A percentile compares a stretch with the other conserved stretches of the same genome.
Conservation (phyloP, 1,140 invertebrate genomes). For the Grapholita molesta region DNA sequence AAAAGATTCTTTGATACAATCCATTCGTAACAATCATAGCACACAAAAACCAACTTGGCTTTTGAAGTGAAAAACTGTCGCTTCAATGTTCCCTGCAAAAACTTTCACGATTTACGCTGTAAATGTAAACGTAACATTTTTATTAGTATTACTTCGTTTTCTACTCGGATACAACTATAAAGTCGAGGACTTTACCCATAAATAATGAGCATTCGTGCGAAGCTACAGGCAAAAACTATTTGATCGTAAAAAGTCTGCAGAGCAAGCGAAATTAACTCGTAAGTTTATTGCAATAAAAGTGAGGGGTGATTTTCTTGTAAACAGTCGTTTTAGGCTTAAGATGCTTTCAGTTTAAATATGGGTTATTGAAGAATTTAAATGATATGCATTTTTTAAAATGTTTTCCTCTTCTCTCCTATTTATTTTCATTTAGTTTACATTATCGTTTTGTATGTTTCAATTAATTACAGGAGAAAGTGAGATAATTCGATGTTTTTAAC, state of each 20-base stretch:
- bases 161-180: constrained; percentile 14
- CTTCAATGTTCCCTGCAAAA: constrained; percentile 18
- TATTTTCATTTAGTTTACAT: no score
- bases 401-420: no score
- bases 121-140: constrained; percentile 13
- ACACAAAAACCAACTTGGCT: neutral
- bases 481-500: no score
- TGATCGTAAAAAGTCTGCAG: neutral
- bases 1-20: no score
- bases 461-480: no score
- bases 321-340: neutral
- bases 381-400: neutral
- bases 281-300: neutral
- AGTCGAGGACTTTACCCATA: constrained; percentile 14
- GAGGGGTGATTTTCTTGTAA: neutral
- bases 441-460: no score
- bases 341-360: neutral
- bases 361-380: neutral
- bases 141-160: constrained; percentile 17
- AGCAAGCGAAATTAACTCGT: neutral
- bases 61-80: constrained; percentile 15
- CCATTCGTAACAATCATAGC: neutral
- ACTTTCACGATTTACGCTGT: constrained; percentile 3
- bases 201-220: constrained; percentile 14
- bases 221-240: constrained; percentile 13